Evolutionary conservation across 2,888 invertebrate genomes (phyloP), one percentile per base, ranked within the genome.

Genomic region (Brachycybe producta): DNA sequence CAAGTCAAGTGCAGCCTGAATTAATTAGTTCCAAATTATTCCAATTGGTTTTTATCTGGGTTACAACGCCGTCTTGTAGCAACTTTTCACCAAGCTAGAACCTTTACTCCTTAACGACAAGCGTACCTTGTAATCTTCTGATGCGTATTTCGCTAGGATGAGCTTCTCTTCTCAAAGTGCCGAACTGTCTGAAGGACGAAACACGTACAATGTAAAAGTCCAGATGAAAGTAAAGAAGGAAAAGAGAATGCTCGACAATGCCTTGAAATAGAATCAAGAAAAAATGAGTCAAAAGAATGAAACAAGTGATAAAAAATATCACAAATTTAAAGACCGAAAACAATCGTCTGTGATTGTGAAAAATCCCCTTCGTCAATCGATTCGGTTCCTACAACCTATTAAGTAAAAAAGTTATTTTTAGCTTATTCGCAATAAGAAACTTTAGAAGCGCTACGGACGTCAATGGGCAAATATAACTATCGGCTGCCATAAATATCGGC

Each of bases 181-280:
- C 19, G 2, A 17, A 19, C 17, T 19, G 8, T 7, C 23, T 44
- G 15, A 26, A 26, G 15, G 2, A 17, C 15, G 27, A 15, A 3
- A 19, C 17, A 11, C 23, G 30, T 15, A 30, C 17, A 26, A 44
- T 28, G n/a, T 44, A 44, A 17, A 44, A 44, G 15, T 44, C 44
- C 44, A 44, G 23, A 17, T 44, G 44, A 28, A 15, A 30, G 30
- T 32, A 44, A 5, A 44, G 44, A 7, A 44, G 30, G n/a, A 30
- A 44, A 15, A 44, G 15, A 15, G 44, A 19, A 7, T 44, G 27
- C 17, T 44, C 44, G 3, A 44, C 19, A 21, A 44, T 7, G 17
- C 17, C 44, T 44, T 11, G 7, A 38, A 38, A 7, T 13, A 13
- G 11, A 15, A 13, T 30, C 8, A 30, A 11, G 32, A 8, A 30